Base-by-base conservation (phyloP, 2,888 invertebrate species). In the Lasioglossum pauxillum region DNA sequence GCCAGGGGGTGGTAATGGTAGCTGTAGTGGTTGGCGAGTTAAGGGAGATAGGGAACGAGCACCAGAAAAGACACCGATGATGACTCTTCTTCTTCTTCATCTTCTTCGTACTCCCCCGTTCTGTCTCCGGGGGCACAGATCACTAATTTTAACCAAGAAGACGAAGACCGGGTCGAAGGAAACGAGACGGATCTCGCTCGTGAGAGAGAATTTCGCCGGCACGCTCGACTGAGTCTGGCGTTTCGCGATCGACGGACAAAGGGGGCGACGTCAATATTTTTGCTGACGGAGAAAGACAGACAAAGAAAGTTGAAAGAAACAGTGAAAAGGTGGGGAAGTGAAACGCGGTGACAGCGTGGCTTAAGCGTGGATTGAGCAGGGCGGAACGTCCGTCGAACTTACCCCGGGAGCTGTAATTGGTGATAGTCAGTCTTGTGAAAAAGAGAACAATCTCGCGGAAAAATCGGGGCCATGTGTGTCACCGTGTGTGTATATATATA, bases 341-440 rank as follows among this genome's bases (percentile, higher is more conserved):
- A 53, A 53, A 35, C 72, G 41, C 64, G 74, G 85, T 72, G 77
- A 79, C 80, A 76, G 64, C 73, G 82, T 76, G 80, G 78, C 46
- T 83, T 76, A 76, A 78, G 85, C 87, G 88, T 78, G 88, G 86
- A 38, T 71, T 71, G 84, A 80, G 85, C 82, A 80, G 76, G 80
- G 80, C 81, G 81, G 80, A 83, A 80, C 53, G 86, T 90, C 83
- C 87, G 84, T 90, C 85, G 87, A 87, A 79, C 74, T 82, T 81
- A 57, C 76, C 75, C 82, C 74, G 86, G 86, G 73, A 81, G 75
- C 77, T 84, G 79, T 84, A 64, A 87, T 85, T 82, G 86, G 86
- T 86, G 86, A 85, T 85, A 85, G 89, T 90, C 90, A 90, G 90
- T 90, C 90, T 90, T 90, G 85, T 76, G 87, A 82, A 90, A 82